Percentiles rank a stretch among this genome's conserved stretches.
Conservation (phyloP, 2,888 invertebrate species). For the Anticlea derivata region DNA sequence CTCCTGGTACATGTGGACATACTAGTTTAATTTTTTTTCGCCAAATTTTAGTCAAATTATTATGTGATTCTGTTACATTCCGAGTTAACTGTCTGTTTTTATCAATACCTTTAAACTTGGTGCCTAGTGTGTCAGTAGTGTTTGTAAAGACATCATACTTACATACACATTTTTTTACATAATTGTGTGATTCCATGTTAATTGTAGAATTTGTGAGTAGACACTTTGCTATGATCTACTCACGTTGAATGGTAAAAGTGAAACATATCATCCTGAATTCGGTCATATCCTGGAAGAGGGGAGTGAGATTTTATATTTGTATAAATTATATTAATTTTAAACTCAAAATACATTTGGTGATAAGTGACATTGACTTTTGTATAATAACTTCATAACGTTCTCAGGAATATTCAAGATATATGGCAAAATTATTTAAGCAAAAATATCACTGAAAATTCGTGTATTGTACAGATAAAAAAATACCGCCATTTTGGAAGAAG, state of each 20-base stretch:
- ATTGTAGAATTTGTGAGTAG: conserved; percentile 4
- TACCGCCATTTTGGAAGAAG: too few relatives aligned
- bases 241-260: conserved; percentile 26
- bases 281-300: conserved; percentile 61
- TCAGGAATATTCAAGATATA: too few relatives aligned
- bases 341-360: conserved; percentile 29
- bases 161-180: not conserved
- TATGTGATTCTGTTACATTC: conserved; percentile 15
- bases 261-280: conserved; percentile 70
- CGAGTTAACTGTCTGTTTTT: conserved; percentile 1
- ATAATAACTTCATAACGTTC: too few relatives aligned
- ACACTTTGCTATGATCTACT: not conserved
- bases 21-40: conserved; percentile 50
- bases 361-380: too few relatives aligned
- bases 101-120: too few relatives aligned
- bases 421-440: too few relatives aligned
- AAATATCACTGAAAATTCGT: too few relatives aligned
- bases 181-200: conserved; percentile 10
- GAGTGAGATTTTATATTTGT: conserved; percentile 62
- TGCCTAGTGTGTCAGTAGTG: too few relatives aligned
- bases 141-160: too few relatives aligned
- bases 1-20: conserved; percentile 69
- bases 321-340: conserved; percentile 38
- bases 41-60: conserved; percentile 6
- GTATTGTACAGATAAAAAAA: not conserved